Base-by-base conservation (phyloP, 2,797 vertebrate species). In the Centroberyx gerrardi region DNA sequence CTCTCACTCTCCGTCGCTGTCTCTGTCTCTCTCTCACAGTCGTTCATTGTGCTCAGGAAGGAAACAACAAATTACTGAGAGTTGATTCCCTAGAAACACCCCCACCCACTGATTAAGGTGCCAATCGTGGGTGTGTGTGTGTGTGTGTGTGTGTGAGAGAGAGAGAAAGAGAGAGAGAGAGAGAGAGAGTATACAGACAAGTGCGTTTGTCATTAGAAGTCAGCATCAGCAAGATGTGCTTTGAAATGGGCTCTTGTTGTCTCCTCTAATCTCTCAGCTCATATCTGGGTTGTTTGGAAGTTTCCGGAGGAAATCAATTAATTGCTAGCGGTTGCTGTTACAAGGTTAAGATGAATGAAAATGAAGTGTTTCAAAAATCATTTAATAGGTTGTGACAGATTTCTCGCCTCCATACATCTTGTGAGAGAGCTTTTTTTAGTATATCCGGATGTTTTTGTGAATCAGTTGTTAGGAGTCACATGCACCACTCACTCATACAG, bases 51-150 rank as follows among this genome's bases (percentile, higher is more conserved):
- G 53, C 80, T 75, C 1, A 15, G 49, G 71, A 71, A 73, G 87
- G 85, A 90, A 90, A 73, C 65, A 71, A 86, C 81, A 81, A 80
- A 84, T 83, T 72, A 78, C 55, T 18, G 5, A 6, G 18, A 3
- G 1, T 13, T 1, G 48, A 68, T 55, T 71, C 66, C 48, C 18
- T 8, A 44, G 63, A 84, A 88, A 74, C 70, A 54, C 65, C 51
- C 40, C 51, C 55, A 22, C 36, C 2, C 2, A 44, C 58, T 60
- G 62, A 59, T 15, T 17, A 17, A 44, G 17, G 48, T 27, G 60
- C 29, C 33, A 12, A 8, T 5, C 3, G 10, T 62, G 38, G 42
- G 54, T 69, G 12, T 62, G 36, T 61, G 61, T 29, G 46, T 36
- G 14, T 63, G 0, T 48, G 36, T 53, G 29, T 67, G 38, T 52